Evolutionary conservation across 1,140 invertebrate genomes (phyloP).

Genomic region (Chironomus striatipennis): DNA sequence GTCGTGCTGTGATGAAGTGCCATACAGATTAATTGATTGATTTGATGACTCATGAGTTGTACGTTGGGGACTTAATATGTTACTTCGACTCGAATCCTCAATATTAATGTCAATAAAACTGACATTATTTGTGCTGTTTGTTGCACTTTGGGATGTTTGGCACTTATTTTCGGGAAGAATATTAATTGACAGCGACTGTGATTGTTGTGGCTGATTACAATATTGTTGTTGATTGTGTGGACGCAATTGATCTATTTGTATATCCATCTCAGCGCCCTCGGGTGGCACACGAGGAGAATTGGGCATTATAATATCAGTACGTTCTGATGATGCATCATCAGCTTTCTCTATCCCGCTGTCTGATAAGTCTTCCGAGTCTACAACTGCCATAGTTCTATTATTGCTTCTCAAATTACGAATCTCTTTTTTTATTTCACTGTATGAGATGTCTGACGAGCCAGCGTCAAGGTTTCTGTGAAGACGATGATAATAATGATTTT

Average conservation of each 20-base stretch:
- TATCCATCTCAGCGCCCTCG: background rate
- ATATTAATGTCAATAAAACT: slow-evolving; percentile 1
- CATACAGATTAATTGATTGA: background rate
- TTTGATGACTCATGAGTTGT: background rate
- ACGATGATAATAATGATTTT: background rate
- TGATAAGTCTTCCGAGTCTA: background rate
- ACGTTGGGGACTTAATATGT: slow-evolving; percentile 15
- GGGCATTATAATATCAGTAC: background rate
- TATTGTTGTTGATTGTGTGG: background rate
- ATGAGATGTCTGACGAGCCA: background rate
- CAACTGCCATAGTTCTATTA: background rate
- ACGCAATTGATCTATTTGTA: slow-evolving; percentile 3
- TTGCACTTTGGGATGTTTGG: slow-evolving; percentile 2
- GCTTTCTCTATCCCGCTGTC: slow-evolving; percentile 5
- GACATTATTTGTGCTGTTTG: background rate
- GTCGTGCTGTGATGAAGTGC: background rate
- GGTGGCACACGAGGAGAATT: background rate
- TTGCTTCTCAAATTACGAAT: slow-evolving; percentile 20
- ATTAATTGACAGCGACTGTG: background rate
- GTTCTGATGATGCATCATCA: background rate
- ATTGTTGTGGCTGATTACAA: background rate
- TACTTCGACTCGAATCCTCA: background rate
- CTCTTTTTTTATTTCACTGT: background rate
- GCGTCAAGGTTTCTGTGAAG: background rate
- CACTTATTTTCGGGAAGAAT: background rate